Conservation (phyloP, 2,113 vertebrate genomes). For the Puma concolor region DNA sequence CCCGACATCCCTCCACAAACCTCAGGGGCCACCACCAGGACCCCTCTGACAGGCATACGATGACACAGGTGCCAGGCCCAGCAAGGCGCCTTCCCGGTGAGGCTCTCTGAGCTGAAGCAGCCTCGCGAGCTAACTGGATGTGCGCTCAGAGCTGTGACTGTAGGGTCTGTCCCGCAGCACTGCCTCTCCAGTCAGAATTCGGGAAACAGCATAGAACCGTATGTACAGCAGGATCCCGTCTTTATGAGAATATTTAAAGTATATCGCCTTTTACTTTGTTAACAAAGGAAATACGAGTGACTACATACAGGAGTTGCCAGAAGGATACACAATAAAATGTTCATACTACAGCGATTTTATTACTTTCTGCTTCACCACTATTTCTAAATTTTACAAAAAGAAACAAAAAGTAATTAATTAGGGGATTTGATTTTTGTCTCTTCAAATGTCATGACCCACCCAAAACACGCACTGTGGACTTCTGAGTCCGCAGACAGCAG, state of each 20-base stretch:
- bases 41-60: rapidly evolving
- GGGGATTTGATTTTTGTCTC: background rate
- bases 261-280: background rate
- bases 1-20: background rate
- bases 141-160: background rate
- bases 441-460: background rate
- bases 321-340: background rate
- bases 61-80: background rate
- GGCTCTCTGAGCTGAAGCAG: background rate
- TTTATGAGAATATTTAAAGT: background rate
- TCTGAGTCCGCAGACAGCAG: background rate
- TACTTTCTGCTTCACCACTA: background rate
- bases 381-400: background rate
- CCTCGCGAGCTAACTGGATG: no score
- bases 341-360: background rate
- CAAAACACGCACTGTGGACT: background rate
- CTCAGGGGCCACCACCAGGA: rapidly evolving
- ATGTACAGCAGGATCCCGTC: rapidly evolving
- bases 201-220: rapidly evolving
- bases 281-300: background rate
- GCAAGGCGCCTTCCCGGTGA: background rate
- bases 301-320: background rate
- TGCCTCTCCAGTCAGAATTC: background rate
- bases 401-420: background rate
- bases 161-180: no score